Conservation (phyloP, 2,888 invertebrate species). For the Onthophagus sagittarius region DNA sequence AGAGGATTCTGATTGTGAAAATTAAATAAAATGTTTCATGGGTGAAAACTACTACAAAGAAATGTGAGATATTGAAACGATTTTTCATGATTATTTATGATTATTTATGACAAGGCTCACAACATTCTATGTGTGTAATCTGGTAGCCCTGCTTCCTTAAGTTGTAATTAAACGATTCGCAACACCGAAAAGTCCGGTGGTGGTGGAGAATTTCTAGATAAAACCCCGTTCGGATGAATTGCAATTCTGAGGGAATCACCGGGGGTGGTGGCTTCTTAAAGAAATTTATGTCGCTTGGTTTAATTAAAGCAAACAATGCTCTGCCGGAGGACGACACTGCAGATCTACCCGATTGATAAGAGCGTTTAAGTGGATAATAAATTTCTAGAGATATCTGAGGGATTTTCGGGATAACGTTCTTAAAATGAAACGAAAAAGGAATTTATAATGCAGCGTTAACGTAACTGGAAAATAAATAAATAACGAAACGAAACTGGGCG, state of each 20-base stretch:
- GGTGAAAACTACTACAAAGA: too few species aligned
- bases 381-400: background rate
- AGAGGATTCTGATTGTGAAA: too few species aligned
- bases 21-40: too few species aligned
- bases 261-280: conserved; percentile 19
- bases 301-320: conserved; percentile 22
- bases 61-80: too few species aligned
- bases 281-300: conserved; percentile 22
- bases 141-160: too few species aligned
- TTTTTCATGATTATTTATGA: too few species aligned
- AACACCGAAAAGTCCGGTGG: background rate
- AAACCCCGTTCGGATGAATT: background rate
- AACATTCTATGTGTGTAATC: too few species aligned
- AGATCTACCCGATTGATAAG: conserved; percentile 6
- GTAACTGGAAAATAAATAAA: background rate
- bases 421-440: background rate
- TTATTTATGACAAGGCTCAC: too few species aligned
- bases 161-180: background rate
- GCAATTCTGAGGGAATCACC: background rate
- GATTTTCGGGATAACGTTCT: background rate
- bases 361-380: conserved; percentile 2
- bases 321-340: background rate
- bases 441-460: too few species aligned
- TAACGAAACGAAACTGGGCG: background rate
- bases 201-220: background rate